Evolutionary conservation across 2,797 vertebrate species (phyloP).

Genomic region (Anolis apletophallus): DNA sequence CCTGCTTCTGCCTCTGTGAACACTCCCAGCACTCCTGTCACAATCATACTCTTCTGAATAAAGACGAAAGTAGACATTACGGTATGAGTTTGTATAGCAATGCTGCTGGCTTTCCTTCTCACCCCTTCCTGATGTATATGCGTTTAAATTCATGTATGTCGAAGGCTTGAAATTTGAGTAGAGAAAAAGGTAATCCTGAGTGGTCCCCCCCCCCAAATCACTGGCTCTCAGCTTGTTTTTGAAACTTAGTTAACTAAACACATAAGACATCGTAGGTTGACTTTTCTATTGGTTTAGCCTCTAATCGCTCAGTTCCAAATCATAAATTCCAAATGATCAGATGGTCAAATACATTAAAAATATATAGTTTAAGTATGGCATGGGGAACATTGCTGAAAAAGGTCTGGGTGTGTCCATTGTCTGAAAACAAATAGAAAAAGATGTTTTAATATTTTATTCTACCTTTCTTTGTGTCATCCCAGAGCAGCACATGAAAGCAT

Average conservation of each 20-base stretch:
- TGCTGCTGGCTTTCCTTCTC: neutral
- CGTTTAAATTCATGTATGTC: neutral
- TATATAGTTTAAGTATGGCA: too few relatives aligned
- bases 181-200: too few relatives aligned
- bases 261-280: neutral
- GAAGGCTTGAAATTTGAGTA: neutral
- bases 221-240: neutral
- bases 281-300: neutral
- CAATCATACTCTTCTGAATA: neutral
- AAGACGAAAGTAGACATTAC: neutral
- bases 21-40: neutral
- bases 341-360: too few relatives aligned
- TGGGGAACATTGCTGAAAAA: too few relatives aligned
- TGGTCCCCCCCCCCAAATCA: neutral
- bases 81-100: neutral
- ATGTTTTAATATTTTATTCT: too few relatives aligned
- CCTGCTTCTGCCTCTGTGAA: neutral
- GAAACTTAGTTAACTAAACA: neutral
- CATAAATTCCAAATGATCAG: too few relatives aligned
- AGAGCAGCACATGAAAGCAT: too few relatives aligned
- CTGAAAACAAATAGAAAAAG: too few relatives aligned
- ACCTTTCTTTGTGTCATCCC: too few relatives aligned
- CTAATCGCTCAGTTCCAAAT: too few relatives aligned
- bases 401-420: too few relatives aligned
- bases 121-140: too few relatives aligned